Percentiles rank a stretch among this genome's conserved stretches.
These are phyloP conservation scores for Cerceris ruficornis DNA, from an alignment of 2,888 invertebrate genomes.

Conservation along the genomic window DNA sequence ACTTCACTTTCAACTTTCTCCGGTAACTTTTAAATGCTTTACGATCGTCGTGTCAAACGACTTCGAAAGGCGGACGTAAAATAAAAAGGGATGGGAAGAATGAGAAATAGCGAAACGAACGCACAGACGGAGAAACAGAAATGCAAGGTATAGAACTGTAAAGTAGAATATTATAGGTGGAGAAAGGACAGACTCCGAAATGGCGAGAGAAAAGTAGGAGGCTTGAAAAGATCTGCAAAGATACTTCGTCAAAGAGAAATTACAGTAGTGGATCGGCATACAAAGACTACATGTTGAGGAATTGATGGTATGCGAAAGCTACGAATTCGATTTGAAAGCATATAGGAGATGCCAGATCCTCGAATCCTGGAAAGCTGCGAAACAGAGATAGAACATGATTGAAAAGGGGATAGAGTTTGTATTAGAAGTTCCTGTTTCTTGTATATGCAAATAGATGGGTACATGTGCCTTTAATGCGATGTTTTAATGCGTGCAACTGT, in stretches of 20 bases:
- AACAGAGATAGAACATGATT: too few species aligned
- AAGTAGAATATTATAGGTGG: background rate
- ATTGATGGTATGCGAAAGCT: background rate
- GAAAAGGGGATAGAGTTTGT: too few species aligned
- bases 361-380: too few species aligned
- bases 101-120: slow-evolving; percentile 33
- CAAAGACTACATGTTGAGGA: slow-evolving; percentile 12
- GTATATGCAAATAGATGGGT: too few species aligned
- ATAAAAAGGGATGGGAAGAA: slow-evolving; percentile 40
- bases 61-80: slow-evolving; percentile 30
- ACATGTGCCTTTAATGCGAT: too few species aligned
- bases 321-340: slow-evolving; percentile 1
- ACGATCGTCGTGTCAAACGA: slow-evolving; percentile 50
- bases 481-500: too few species aligned
- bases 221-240: slow-evolving; percentile 32
- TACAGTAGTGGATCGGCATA: slow-evolving; percentile 13
- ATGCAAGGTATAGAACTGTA: background rate
- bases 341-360: too few species aligned
- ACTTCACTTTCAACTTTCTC: slow-evolving; percentile 28
- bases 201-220: slow-evolving; percentile 35
- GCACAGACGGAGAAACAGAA: slow-evolving; percentile 10
- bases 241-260: slow-evolving; percentile 40
- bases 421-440: too few species aligned
- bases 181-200: background rate
- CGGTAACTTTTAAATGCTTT: slow-evolving; percentile 47